A percentile compares a stretch with the other conserved stretches of the same genome.
These are phyloP conservation scores for Chironomus riparius DNA, from an alignment of 2,888 invertebrate genomes.

Conservation along the genomic window DNA sequence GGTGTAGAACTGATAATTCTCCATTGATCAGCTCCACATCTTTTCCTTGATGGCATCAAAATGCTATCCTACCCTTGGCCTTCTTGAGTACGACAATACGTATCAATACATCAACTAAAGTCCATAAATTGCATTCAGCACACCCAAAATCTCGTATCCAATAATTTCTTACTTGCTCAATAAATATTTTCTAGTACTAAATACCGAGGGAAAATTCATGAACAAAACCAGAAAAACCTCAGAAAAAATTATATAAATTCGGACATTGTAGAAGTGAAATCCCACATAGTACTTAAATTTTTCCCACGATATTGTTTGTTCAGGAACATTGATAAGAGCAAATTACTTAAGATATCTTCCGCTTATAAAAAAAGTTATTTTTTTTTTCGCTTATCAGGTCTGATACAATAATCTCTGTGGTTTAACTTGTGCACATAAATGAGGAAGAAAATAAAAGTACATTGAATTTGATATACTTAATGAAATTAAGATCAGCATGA, in stretches of 20 bases:
- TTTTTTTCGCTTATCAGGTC: neutral
- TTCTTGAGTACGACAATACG: no score
- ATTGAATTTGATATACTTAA: neutral
- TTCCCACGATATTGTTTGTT: conserved; percentile 19
- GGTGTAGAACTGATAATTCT: no score
- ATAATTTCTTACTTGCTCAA: no score
- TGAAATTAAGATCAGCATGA: neutral
- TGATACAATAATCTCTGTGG: neutral
- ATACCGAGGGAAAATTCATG: neutral
- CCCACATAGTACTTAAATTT: conserved; percentile 7
- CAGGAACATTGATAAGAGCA: neutral
- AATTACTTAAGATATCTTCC: neutral
- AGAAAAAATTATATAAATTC: neutral
- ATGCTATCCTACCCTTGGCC: no score
- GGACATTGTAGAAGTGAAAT: neutral
- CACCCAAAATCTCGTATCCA: no score
- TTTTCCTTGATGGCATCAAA: no score
- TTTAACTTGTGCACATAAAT: neutral
- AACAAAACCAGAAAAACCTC: conserved; percentile 14
- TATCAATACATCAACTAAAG: no score
- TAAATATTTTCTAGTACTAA: no score
- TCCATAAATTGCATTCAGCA: no score
- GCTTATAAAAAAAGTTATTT: neutral
- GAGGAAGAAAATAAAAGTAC: neutral
- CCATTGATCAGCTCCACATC: no score